Base-by-base conservation (phyloP, 2,113 vertebrate genomes). In the Notothenia rossii region DNA sequence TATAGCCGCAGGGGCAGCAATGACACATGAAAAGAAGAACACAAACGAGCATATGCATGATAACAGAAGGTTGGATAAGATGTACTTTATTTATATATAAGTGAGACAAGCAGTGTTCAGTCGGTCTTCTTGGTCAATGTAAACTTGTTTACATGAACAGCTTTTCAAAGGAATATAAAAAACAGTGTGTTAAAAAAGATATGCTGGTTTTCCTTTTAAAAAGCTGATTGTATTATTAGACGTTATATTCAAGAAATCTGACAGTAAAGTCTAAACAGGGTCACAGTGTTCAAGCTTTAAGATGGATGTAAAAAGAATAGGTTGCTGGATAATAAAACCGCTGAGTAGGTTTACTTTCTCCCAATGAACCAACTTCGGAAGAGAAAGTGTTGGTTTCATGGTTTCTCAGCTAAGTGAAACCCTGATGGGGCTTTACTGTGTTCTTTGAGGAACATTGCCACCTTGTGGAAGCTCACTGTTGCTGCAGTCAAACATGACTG, bases 371-470 rank as follows among this genome's bases (percentile, higher is more conserved):
- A 51, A 40, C 9, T 61, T 22, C 45, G 33, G 22, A 63, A 59
- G 15, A 60, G 8, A 80, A 29, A 18, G 15, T 45, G 50, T 54
- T 46, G 7, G 36, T 40, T 9, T 56, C 20, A 69, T 15, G 1
- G 6, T 60, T 72, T 29, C 5, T 67, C 20, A 56, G 17, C 4
- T 14, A 51, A 68, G 29, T 29, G 10, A 53, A 56, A 29, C 36
- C 22, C 20, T 25, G 2, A 13, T 11, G 1, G 0, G 7, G 9
- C 9, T 50, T 8, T 11, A 13, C 6, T 29, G 11, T 22, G 33
- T 78, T 49, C 49, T 84, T 71, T 77, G 54, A 75, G 71, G 79
- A 85, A 84, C 65, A 59, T 40, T 53, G 75, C 88, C 92, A 89
- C 78, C 81, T 10, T 68, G n/a, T 93, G 93, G 90, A 29, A 3